Base-by-base conservation (phyloP, 2,797 vertebrate species). In the Clarias pachynema region DNA sequence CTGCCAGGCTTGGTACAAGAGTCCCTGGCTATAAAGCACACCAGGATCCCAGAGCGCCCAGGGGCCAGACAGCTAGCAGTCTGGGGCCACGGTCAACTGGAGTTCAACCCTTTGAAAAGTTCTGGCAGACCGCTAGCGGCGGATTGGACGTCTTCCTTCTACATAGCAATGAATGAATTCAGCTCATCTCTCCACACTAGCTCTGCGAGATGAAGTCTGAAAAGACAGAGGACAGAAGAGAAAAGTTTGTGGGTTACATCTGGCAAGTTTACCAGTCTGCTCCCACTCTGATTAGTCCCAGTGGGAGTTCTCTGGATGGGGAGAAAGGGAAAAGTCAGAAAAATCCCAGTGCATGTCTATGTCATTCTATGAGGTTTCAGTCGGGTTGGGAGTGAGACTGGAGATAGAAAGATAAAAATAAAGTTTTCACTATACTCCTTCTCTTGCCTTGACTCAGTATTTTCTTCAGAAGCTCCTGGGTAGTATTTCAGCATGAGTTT, bases 51-150 rank as follows among this genome's bases (percentile, higher is more conserved):
- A 83, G 82, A 84, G 72, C 80, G 63, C 89, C 74, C 84, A 65
- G 60, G 87, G 78, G 72, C 70, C 81, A 82, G 69, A 83, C 84
- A 84, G 89, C 86, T 85, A 86, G 82, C 83, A 80, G 86, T 85
- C 75, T 86, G 85, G 83, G 85, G 86, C 82, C 70, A 84, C 83
- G 86, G 88, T 89, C 88, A 90, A 86, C 89, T 80, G 73, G 81
- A 90, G 90, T 90, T 91, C 91, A 91, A 86, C 59, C 83, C 79
- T 90, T 87, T 91, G 89, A 91, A 90, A 86, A 83, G 65, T 84
- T 66, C 86, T 90, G 89, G 89, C 87, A 87, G 86, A 87, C 68
- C 22, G 78, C 56, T 74, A 75, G 86, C 20, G 77, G 79, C 26
- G 73, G 80, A 87, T 69, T 81, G 86, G 83, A 86, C 31, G 75